phyloP scores from a whole-genome alignment of 2,888 invertebrate species.

The Morpho achilles region DNA sequence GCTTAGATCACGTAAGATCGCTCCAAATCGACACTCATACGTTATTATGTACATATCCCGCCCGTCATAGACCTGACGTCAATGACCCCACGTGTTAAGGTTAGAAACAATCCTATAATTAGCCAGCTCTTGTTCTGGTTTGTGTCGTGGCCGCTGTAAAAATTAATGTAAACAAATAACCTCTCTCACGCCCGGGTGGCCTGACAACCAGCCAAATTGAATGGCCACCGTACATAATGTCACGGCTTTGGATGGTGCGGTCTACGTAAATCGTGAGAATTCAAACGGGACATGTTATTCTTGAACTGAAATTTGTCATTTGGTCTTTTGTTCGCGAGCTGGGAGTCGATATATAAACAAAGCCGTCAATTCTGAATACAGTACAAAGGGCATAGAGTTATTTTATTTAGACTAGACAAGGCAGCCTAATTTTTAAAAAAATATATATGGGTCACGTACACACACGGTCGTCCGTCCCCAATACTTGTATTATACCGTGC shows the following conservation, averaged over 20 bases:
- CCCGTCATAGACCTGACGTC: slow-evolving; percentile 38
- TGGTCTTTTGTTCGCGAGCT: slow-evolving; percentile 31
- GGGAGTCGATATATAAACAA: slow-evolving; percentile 27
- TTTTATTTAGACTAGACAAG: too few species aligned
- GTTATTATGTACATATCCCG: too few species aligned
- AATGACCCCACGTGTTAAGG: slow-evolving; percentile 70
- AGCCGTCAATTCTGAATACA: background rate
- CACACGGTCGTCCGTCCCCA: too few species aligned
- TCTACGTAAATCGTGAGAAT: slow-evolving; percentile 35
- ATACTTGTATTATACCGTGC: too few species aligned
- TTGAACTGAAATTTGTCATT: slow-evolving; percentile 51
- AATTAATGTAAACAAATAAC: slow-evolving; percentile 73
- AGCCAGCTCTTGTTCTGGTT: slow-evolving; percentile 70
- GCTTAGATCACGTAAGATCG: too few species aligned
- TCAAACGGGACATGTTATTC: slow-evolving; percentile 32
- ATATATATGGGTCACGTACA: too few species aligned
- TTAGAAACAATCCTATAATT: slow-evolving; percentile 66
- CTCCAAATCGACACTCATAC: too few species aligned
- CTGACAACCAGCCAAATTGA: slow-evolving; percentile 45
- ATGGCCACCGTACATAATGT: slow-evolving; percentile 30
- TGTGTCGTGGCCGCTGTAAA: slow-evolving; percentile 76
- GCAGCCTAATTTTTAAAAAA: too few species aligned
- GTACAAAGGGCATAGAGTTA: too few species aligned
- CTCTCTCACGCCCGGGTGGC: slow-evolving; percentile 71
- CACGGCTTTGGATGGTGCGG: slow-evolving; percentile 16